phyloP scores from a whole-genome alignment of 2,888 invertebrate genomes.

The Papilio demoleus region DNA sequence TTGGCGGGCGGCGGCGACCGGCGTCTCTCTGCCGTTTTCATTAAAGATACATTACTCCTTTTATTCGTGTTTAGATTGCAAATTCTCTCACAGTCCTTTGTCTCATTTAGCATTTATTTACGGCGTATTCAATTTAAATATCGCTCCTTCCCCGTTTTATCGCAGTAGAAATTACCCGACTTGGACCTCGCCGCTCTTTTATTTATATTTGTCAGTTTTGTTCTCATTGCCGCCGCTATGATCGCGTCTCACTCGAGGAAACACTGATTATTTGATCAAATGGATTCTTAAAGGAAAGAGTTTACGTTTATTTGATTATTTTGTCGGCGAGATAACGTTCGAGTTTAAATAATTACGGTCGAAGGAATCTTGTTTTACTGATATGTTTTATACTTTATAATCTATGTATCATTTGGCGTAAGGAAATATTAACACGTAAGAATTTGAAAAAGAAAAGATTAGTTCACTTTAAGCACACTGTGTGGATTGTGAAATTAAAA shows the following conservation, averaged over 20 bases:
- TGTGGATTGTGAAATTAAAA: not conserved
- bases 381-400: not conserved
- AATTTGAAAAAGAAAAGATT: not conserved
- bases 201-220: slow-evolving; percentile 73
- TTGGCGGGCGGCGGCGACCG: slow-evolving; percentile 40
- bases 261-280: slow-evolving; percentile 37
- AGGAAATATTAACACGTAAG: too few species aligned
- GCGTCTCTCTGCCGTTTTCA: slow-evolving; percentile 61
- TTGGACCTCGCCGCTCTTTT: slow-evolving; percentile 67
- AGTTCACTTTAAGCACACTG: too few species aligned
- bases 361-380: not conserved
- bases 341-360: slow-evolving; percentile 15
- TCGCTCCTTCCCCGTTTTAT: slow-evolving; percentile 76
- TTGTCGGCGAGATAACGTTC: slow-evolving; percentile 22
- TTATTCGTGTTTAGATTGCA: slow-evolving; percentile 76
- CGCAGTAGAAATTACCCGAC: slow-evolving; percentile 69
- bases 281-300: slow-evolving; percentile 27
- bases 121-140: slow-evolving; percentile 80
- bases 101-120: slow-evolving; percentile 81
- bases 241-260: slow-evolving; percentile 50
- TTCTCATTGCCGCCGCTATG: slow-evolving; percentile 61
- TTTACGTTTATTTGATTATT: slow-evolving; percentile 32
- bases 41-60: slow-evolving; percentile 77
- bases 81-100: slow-evolving; percentile 77
- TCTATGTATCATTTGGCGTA: too few species aligned